phyloP scores from a whole-genome alignment of 1,140 invertebrate species.

The Agrilus planipennis region DNA sequence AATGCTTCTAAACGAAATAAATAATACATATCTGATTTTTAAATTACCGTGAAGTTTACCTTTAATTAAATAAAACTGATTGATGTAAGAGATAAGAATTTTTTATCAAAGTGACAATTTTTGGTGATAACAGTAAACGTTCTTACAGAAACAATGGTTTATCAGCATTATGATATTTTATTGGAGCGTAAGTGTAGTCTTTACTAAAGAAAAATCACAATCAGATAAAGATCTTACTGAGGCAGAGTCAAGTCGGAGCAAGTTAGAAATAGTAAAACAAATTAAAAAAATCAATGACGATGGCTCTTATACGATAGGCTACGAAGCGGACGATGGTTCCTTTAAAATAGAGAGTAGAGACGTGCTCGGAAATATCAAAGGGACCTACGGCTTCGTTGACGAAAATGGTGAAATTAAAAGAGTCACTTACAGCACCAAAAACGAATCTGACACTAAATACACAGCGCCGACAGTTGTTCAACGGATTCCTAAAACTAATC shows the following conservation, averaged over 20 bases:
- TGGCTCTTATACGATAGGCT: conserved; percentile 74
- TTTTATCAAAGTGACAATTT: too few relatives aligned
- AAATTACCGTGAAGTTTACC: not conserved
- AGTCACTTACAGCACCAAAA: conserved; percentile 64
- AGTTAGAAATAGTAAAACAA: conserved; percentile 56
- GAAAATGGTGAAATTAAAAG: conserved; percentile 67
- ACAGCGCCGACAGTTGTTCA: conserved; percentile 39
- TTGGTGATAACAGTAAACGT: not conserved
- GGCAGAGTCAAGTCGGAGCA: conserved; percentile 43
- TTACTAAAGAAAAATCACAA: too few relatives aligned
- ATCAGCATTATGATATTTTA: not conserved
- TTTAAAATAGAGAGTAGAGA: conserved; percentile 76
- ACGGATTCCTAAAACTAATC: conserved; percentile 35
- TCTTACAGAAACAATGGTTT: not conserved
- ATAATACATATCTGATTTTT: too few relatives aligned
- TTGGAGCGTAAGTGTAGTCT: conserved; percentile 12
- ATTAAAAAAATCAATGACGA: conserved; percentile 72
- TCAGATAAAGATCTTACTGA: conserved; percentile 40
- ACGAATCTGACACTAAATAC: conserved; percentile 39
- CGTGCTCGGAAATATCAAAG: conserved; percentile 69
- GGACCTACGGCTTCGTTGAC: conserved; percentile 77
- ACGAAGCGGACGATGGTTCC: conserved; percentile 71
- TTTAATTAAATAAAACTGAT: not conserved
- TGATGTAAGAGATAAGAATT: not conserved
- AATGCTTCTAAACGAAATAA: too few relatives aligned